phyloP scores from a whole-genome alignment of 2,888 invertebrate genomes.

The Aspidiotus rigidus region DNA sequence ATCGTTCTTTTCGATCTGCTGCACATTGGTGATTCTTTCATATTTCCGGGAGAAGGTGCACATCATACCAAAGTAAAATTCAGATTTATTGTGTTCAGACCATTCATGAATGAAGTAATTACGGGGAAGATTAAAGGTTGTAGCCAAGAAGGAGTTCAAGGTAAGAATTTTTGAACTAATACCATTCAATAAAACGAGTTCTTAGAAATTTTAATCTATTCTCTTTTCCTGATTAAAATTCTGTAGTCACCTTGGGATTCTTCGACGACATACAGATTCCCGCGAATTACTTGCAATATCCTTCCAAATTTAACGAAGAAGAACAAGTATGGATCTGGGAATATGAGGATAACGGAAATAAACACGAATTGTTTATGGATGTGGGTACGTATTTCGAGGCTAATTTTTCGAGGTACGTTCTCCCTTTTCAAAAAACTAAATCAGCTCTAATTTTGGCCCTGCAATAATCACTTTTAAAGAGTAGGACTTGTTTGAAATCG shows the following conservation, averaged over 20 bases:
- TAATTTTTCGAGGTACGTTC: conserved; percentile 1
- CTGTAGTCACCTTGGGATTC: conserved; percentile 79
- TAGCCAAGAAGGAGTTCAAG: conserved; percentile 71
- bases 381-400: conserved; percentile 49
- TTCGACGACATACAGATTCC: conserved; percentile 95
- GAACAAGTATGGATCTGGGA: conserved; percentile 97
- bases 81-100: conserved; percentile 82
- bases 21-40: conserved; percentile 78
- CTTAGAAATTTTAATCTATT: background rate
- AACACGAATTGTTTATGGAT: conserved; percentile 91
- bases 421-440: background rate
- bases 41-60: conserved; percentile 90
- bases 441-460: background rate
- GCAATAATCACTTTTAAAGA: too few species aligned
- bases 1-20: conserved; percentile 87
- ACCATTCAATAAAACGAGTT: background rate
- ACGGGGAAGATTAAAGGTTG: conserved; percentile 87
- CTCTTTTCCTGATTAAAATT: background rate
- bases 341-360: conserved; percentile 70
- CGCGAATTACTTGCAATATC: conserved; percentile 81
- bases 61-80: conserved; percentile 89
- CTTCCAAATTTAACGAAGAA: conserved; percentile 81
- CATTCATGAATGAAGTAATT: conserved; percentile 86
- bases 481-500: too few species aligned
- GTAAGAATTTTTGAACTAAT: conserved; percentile 48